Percentiles rank a stretch among this genome's conserved stretches.
phyloP scores from a whole-genome alignment of 2,888 invertebrate species.

The Cantharis flavilabris region DNA sequence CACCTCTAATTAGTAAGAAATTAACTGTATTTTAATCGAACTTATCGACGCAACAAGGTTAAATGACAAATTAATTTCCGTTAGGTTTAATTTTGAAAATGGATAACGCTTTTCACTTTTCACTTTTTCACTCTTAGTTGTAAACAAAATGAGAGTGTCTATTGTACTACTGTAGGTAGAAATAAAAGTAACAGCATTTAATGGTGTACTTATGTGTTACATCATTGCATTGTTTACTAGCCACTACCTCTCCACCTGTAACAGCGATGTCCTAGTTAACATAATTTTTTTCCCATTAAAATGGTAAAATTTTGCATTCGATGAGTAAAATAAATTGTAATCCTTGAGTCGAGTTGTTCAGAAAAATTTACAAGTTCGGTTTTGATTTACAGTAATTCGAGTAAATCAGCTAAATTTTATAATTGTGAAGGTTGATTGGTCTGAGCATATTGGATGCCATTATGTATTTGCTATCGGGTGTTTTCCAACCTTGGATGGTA shows the following conservation, averaged over 20 bases:
- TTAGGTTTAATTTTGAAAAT: neutral
- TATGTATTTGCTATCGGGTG: neutral
- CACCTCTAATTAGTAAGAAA: neutral
- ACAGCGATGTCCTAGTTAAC: constrained; percentile 26
- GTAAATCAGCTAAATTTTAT: neutral
- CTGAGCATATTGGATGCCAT: neutral
- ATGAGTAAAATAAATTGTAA: neutral
- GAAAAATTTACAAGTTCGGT: neutral
- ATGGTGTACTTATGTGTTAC: constrained; percentile 21
- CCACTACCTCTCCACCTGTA: constrained; percentile 24
- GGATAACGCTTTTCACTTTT: neutral
- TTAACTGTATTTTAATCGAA: neutral
- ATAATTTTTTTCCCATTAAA: neutral
- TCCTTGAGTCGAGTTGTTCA: neutral
- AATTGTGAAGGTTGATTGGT: neutral
- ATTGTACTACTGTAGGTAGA: neutral
- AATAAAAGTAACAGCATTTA: neutral
- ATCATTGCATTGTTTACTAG: constrained; percentile 35
- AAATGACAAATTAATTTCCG: neutral
- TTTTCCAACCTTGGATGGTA: neutral
- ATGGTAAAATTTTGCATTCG: neutral
- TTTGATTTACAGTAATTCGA: neutral
- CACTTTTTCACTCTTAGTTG: neutral
- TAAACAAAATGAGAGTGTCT: neutral
- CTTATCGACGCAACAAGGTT: neutral